Conservation (phyloP, 2,888 invertebrate genomes). For the Tetramorium bicarinatum region DNA sequence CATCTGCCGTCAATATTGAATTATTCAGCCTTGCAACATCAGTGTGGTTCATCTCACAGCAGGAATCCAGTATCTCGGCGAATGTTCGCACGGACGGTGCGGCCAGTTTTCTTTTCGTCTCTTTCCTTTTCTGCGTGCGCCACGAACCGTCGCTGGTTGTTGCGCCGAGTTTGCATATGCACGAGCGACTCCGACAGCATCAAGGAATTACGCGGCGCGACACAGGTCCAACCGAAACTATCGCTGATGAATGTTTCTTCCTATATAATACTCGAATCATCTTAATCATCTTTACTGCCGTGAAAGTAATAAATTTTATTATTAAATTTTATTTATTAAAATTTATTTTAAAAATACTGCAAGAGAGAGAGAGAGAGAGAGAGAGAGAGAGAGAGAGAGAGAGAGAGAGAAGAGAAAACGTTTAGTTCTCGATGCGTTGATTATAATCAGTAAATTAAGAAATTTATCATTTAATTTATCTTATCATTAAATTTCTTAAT, state of each 20-base stretch:
- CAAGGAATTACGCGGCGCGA: constrained; percentile 19
- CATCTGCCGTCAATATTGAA: constrained; percentile 64
- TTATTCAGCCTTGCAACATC: constrained; percentile 61
- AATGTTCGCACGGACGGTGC: constrained; percentile 44
- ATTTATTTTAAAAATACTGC: neutral
- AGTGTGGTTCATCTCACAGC: constrained; percentile 56
- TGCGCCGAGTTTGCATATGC: constrained; percentile 40
- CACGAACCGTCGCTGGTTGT: constrained; percentile 30
- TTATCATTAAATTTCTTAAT: neutral
- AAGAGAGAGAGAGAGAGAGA: neutral
- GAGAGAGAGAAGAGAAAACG: neutral
- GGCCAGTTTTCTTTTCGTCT: constrained; percentile 27
- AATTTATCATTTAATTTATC: too few species aligned
- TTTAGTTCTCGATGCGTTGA: neutral
- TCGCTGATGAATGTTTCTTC: neutral
- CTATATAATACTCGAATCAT: neutral
- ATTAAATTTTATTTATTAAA: too few species aligned
- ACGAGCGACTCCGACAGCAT: constrained; percentile 12
- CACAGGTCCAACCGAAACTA: constrained; percentile 2
- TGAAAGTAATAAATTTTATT: constrained; percentile 16
- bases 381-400: neutral
- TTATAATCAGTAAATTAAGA: neutral
- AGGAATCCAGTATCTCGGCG: constrained; percentile 62
- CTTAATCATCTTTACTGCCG: neutral
- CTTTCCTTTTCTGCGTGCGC: constrained; percentile 30